Conservation (phyloP, 2,797 vertebrate species). For the Myotis daubentonii region DNA sequence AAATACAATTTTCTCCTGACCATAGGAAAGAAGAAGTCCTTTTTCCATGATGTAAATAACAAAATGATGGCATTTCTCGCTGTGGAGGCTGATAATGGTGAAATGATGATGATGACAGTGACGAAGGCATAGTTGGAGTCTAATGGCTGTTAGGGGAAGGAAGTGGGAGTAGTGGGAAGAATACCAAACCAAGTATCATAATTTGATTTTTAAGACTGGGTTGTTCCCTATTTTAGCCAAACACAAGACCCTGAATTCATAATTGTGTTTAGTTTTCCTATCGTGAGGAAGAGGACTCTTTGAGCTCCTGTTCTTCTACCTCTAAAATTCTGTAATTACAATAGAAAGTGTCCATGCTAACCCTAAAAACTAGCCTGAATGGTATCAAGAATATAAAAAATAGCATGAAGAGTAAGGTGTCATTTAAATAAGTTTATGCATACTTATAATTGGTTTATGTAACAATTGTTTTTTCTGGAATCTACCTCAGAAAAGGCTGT, state of each 20-base stretch:
- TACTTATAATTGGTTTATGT: constrained; percentile 22
- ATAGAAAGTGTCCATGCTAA: neutral
- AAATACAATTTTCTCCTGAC: neutral
- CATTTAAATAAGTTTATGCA: constrained; percentile 33
- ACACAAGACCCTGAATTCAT: neutral
- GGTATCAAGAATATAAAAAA: constrained; percentile 16
- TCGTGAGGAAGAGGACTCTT: neutral
- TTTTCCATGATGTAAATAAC: neutral
- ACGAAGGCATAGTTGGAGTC: neutral
- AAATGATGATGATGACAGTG: neutral
- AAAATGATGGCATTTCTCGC: neutral
- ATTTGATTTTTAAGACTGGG: neutral
- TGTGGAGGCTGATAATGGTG: neutral
- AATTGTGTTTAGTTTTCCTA: neutral
- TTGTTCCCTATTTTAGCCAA: neutral
- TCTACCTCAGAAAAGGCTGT: neutral
- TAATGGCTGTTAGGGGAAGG: neutral
- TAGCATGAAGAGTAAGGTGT: neutral
- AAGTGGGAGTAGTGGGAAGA: neutral
- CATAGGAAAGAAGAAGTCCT: neutral
- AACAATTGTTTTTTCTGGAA: neutral
- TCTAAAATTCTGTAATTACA: neutral
- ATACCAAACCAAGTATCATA: neutral
- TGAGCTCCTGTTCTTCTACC: neutral
- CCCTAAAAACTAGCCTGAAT: neutral